Base-by-base conservation (phyloP, 2,888 invertebrate species). In the Theristus sp. region DNA sequence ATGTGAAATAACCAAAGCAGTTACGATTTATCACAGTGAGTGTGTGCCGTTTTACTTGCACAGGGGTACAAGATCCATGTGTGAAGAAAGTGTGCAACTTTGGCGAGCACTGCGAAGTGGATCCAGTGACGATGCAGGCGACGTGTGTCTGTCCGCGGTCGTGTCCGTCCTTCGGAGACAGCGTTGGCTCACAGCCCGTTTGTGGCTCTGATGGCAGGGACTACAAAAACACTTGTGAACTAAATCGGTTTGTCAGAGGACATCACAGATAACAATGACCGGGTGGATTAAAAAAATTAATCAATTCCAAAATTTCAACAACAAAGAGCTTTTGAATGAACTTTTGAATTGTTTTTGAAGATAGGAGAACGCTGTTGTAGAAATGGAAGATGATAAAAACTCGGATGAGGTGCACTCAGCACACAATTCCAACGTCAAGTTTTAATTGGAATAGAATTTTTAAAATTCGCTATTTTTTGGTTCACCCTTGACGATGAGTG, bases 141-240 rank as follows among this genome's bases (percentile, higher is more conserved):
- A 10, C 3, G 6, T 54, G 54, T 24, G 28, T 20, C 26, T 54
- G 54, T 22, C 54, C 54, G 6, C 20, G 27, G 27, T 28, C 27
- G 54, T 54, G 54, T 28, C 27, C 54, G 3, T 28, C 10, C 10
- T 28, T 27, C 22, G 54, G 54, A 6, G 54, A 54, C 28, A 13
- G 6, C 27, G 13, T 27, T 17, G 54, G 28, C 3, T 54, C 54
- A 22, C 26, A 83, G 60, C 84, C 86, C 1, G 83, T 89, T 56
- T 89, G 89, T 75, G 87, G 74, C 79, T 83, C 70, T 71, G 75
- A 79, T 63, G 77, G 77, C 20, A 67, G 66, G 26, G 76, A 78
- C 64, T 78, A 79, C 66, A 63, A 69, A n/a, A 75, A 73, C 62
- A 65, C 68, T 55, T 78, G 78, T 66, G 75, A 77, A 22, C 17